phyloP scores from a whole-genome alignment of 2,113 vertebrate species.

The Dicrurus megarhynchus region DNA sequence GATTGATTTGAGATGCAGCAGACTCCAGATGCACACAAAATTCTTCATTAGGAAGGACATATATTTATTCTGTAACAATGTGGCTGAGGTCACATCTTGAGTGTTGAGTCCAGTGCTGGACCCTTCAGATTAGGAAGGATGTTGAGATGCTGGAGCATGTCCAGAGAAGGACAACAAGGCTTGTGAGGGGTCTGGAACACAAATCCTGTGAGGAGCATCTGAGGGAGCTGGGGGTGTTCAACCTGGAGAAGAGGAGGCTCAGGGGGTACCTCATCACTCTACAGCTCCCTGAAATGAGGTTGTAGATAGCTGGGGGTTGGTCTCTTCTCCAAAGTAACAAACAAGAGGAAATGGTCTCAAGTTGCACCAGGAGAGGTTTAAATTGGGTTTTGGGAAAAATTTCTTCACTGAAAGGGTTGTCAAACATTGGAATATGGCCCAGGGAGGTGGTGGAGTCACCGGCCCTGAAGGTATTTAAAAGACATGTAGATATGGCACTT shows the following conservation, averaged over 20 bases:
- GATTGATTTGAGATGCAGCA: background rate
- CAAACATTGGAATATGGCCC: background rate
- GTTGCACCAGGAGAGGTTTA: background rate
- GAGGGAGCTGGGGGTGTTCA: background rate
- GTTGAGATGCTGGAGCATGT: fast-evolving
- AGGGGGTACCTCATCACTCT: fast-evolving
- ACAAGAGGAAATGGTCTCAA: background rate
- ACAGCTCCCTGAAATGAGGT: background rate
- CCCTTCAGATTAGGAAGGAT: background rate
- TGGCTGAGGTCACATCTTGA: background rate
- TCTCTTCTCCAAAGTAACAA: background rate
- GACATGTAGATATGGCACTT: fast-evolving
- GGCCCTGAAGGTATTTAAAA: background rate
- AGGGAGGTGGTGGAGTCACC: background rate
- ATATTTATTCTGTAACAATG: background rate
- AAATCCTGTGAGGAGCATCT: background rate
- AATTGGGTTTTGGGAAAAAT: background rate
- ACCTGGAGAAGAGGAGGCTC: background rate
- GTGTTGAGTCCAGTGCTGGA: background rate
- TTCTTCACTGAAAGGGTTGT: background rate
- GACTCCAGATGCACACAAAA: background rate
- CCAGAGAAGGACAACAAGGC: background rate
- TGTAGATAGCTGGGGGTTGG: too few relatives aligned
- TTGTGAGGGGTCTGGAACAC: background rate
- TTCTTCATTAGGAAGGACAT: background rate